Conservation (phyloP, 2,113 vertebrate species). For the Rhagologus leucostigma region DNA sequence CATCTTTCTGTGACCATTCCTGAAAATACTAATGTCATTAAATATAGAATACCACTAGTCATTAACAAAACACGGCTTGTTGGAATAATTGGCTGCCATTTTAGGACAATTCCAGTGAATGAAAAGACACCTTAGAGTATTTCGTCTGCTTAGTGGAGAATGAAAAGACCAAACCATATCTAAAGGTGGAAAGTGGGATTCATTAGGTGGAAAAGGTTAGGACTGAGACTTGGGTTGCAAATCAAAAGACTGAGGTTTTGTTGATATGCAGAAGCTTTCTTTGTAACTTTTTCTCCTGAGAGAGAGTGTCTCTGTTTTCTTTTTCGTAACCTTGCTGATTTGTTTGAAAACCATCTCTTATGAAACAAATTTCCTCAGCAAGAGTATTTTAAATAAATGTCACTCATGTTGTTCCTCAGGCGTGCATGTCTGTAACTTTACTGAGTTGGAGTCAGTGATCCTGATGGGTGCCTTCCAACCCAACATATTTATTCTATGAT, state of each 20-base stretch:
- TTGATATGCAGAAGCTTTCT: constrained; percentile 49
- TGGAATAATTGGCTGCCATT: constrained; percentile 76
- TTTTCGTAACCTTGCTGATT: constrained; percentile 64
- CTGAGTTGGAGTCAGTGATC: background rate
- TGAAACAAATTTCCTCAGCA: background rate
- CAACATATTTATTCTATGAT: background rate
- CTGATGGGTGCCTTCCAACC: background rate
- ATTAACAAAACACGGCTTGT: background rate
- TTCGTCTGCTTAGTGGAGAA: constrained; percentile 80
- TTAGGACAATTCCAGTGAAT: constrained; percentile 78
- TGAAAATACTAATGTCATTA: background rate
- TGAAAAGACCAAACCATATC: constrained; percentile 75
- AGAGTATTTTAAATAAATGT: constrained; percentile 71
- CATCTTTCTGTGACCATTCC: background rate
- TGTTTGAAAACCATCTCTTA: constrained; percentile 39
- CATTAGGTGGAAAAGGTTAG: constrained; percentile 47
- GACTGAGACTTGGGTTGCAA: constrained; percentile 12
- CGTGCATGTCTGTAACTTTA: constrained; percentile 43
- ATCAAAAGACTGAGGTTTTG: constrained; percentile 58
- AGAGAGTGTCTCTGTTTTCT: constrained; percentile 52
- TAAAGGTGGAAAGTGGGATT: constrained; percentile 70
- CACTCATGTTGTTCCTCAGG: constrained; percentile 54
- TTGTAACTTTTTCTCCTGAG: constrained; percentile 60
- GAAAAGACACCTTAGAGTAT: constrained; percentile 75
- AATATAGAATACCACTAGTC: no score